These are phyloP conservation scores for Dolomedes plantarius DNA, from an alignment of 2,888 invertebrate species.

Conservation along the genomic window DNA sequence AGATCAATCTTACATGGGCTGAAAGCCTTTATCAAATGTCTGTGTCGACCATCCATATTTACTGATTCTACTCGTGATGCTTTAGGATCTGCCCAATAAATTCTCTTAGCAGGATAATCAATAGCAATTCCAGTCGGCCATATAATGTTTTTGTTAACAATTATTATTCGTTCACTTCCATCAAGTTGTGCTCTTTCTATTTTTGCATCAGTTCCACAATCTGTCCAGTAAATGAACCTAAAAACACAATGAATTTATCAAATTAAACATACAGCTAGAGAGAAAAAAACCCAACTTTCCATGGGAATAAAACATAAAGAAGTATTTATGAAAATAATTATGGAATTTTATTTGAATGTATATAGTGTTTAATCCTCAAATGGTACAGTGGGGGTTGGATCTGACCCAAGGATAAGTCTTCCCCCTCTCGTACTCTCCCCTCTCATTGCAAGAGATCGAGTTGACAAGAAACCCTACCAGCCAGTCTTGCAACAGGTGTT, in stretches of 20 bases:
- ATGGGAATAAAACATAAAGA: no score
- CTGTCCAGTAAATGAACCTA: slow-evolving; percentile 86
- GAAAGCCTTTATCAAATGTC: slow-evolving; percentile 81
- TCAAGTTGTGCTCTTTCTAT: slow-evolving; percentile 83
- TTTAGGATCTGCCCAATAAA: slow-evolving; percentile 92
- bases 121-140: slow-evolving; percentile 87
- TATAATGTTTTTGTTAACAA: slow-evolving; percentile 81
- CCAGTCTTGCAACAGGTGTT: no score
- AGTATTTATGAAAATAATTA: no score
- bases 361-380: no score
- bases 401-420: no score
- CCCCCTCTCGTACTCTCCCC: no score
- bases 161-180: slow-evolving; percentile 80
- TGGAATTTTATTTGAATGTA: no score
- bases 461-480: no score
- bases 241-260: slow-evolving; percentile 7
- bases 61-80: slow-evolving; percentile 84
- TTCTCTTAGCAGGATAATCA: slow-evolving; percentile 84
- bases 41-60: slow-evolving; percentile 83
- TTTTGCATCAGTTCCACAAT: slow-evolving; percentile 82
- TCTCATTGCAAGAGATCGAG: no score
- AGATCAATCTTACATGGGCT: slow-evolving; percentile 78
- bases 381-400: no score
- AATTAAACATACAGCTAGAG: not conserved
- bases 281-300: no score